These are phyloP conservation scores for Temnothorax nylanderi DNA, from an alignment of 1,140 invertebrate species.

Conservation along the genomic window DNA sequence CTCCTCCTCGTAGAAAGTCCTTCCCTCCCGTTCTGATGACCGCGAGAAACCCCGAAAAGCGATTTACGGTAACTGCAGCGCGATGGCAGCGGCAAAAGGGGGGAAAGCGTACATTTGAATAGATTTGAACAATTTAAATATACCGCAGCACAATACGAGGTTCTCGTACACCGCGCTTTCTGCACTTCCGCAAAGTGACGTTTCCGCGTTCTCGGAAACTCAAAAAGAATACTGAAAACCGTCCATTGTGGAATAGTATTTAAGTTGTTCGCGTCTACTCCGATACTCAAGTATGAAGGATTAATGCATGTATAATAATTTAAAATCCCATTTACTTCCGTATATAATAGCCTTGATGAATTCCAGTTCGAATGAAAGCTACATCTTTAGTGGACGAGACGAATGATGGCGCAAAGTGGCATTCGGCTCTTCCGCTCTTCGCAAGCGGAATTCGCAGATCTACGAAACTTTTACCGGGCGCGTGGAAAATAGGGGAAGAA, in stretches of 20 bases:
- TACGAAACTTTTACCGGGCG: neutral
- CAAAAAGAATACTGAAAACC: conserved; percentile 6
- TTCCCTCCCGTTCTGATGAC: neutral
- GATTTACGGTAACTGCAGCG: conserved; percentile 8
- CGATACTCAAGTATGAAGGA: neutral
- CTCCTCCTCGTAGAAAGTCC: neutral
- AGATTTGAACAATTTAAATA: conserved; percentile 22
- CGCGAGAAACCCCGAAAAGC: conserved; percentile 30
- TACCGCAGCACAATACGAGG: neutral
- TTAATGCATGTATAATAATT: neutral
- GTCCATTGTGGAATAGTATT: neutral
- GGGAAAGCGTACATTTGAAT: neutral
- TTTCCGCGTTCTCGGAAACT: neutral
- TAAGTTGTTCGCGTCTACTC: neutral
- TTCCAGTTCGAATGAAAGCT: conserved; percentile 4
- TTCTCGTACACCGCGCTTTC: neutral
- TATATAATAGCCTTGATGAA: neutral
- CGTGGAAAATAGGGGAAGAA: neutral
- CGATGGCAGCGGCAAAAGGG: neutral
- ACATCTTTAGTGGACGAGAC: neutral
- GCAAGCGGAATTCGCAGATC: neutral
- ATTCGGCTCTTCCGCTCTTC: neutral
- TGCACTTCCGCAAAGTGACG: neutral
- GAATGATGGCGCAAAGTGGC: neutral
- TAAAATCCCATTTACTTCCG: neutral